phyloP scores from a whole-genome alignment of 2,888 invertebrate species.

The Hipparchia sbordonii region DNA sequence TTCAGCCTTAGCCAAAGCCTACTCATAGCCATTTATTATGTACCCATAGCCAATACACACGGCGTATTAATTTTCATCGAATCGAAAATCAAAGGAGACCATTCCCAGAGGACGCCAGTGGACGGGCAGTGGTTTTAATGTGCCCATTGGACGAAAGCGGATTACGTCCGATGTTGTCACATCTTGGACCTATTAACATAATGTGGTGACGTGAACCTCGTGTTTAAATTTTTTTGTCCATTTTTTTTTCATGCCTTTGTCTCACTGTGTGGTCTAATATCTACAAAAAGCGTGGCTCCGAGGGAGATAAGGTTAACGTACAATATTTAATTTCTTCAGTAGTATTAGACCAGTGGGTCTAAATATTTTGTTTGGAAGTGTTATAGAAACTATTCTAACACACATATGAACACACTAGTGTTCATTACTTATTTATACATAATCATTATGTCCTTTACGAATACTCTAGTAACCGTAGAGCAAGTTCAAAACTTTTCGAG shows the following conservation, averaged over 20 bases:
- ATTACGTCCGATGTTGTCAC: slow-evolving; percentile 77
- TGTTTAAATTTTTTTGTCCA: slow-evolving; percentile 58
- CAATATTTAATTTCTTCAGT: background rate
- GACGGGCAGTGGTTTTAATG: slow-evolving; percentile 58
- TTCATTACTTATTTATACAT: background rate
- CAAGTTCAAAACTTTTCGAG: too few relatives aligned
- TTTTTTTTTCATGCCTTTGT: slow-evolving; percentile 57
- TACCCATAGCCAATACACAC: slow-evolving; percentile 49
- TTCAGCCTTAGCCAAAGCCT: too few relatives aligned
- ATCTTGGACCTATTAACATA: slow-evolving; percentile 75
- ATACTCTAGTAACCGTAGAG: too few relatives aligned
- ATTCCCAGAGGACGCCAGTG: slow-evolving; percentile 58
- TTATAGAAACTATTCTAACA: too few relatives aligned
- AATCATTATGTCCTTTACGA: too few relatives aligned
- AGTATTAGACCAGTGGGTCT: slow-evolving; percentile 4
- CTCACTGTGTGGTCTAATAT: slow-evolving; percentile 65
- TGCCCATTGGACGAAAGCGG: slow-evolving; percentile 75
- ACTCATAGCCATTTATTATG: slow-evolving; percentile 55
- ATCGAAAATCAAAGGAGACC: slow-evolving; percentile 74
- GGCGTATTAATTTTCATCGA: slow-evolving; percentile 75
- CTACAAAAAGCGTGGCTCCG: background rate
- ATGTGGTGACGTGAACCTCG: slow-evolving; percentile 67
- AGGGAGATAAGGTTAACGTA: background rate
- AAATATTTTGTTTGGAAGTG: background rate
- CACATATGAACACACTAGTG: too few relatives aligned